Conservation (phyloP, 2,888 invertebrate species). For the Sesia apiformis region DNA sequence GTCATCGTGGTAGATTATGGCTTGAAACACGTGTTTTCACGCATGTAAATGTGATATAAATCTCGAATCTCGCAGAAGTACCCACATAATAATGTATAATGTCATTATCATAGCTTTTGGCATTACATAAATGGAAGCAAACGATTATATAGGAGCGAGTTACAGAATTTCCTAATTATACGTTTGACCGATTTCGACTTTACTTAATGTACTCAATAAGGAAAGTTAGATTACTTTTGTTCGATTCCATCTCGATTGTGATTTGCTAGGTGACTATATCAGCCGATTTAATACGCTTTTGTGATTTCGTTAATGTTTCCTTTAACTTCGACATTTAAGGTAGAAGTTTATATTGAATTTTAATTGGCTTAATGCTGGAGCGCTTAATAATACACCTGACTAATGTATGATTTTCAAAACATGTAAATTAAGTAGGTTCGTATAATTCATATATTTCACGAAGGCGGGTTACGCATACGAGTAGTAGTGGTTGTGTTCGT, state of each 20-base stretch:
- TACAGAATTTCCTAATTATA: slow-evolving; percentile 36
- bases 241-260: slow-evolving; percentile 35
- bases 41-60: too few species aligned
- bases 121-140: slow-evolving; percentile 3
- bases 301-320: slow-evolving; percentile 15
- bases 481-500: too few species aligned
- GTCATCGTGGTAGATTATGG: too few species aligned
- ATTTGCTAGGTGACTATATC: slow-evolving; percentile 10
- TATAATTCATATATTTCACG: too few species aligned
- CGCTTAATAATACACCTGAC: too few species aligned
- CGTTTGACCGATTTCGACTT: slow-evolving; percentile 48
- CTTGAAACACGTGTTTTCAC: too few species aligned
- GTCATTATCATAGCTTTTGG: too few species aligned
- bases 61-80: too few species aligned
- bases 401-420: too few species aligned
- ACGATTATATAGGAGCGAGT: slow-evolving; percentile 11
- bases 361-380: not conserved
- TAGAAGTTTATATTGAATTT: not conserved
- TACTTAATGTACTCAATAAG: slow-evolving; percentile 46
- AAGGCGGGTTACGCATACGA: too few species aligned
- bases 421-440: too few species aligned
- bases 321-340: slow-evolving; percentile 1
- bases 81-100: too few species aligned
- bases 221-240: slow-evolving; percentile 67
- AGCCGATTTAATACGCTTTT: slow-evolving; percentile 22